Evolutionary conservation across 2,888 invertebrate genomes (phyloP), one percentile per base, ranked within the genome.

Genomic region (Drosophila macrospina): DNA sequence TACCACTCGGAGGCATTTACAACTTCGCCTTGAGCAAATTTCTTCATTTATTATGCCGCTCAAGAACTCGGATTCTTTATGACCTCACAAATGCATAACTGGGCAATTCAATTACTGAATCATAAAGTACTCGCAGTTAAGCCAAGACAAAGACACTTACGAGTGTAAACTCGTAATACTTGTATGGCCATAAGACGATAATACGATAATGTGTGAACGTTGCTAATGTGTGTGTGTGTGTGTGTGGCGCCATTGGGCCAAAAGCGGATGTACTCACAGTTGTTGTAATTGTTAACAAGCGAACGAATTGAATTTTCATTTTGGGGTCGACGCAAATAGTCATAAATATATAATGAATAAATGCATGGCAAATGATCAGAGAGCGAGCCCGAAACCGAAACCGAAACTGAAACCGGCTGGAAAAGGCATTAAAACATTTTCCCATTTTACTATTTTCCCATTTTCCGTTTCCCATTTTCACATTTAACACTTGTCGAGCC

Each of bases 261-360:
- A 42, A 39, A 41, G 51, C 74, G 74, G 74, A 78, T 74, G 41
- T 62, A n/a, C 13, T 32, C 42, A 16, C 47, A 52, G 13, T 51
- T 54, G 47, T 69, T 57, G 47, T 56, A 47, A 56, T 79, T 75
- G 64, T 63, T 55, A 60, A 48, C 63, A 63, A 50, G 44, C 61
- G 54, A 78, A 69, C 45, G 59, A 74, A 81, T 87, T 68, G 82
- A 78, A 69, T 69, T 70, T 81, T 78, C 80, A 60, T 66, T 82
- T 82, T 11, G 65, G 65, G 64, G 26, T 48, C 63, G 48, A 28
- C 50, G 37, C 68, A 77, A 50, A 65, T 34, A 44, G 42, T 57
- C 83, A 86, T 81, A 82, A 81, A 88, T 88, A 82, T 60, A 39
- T 87, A 62, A 78, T 81, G 86, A 60, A 80, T 84, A 84, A 77